Conservation (phyloP, 2,113 vertebrate species). For the Scatophagus argus region DNA sequence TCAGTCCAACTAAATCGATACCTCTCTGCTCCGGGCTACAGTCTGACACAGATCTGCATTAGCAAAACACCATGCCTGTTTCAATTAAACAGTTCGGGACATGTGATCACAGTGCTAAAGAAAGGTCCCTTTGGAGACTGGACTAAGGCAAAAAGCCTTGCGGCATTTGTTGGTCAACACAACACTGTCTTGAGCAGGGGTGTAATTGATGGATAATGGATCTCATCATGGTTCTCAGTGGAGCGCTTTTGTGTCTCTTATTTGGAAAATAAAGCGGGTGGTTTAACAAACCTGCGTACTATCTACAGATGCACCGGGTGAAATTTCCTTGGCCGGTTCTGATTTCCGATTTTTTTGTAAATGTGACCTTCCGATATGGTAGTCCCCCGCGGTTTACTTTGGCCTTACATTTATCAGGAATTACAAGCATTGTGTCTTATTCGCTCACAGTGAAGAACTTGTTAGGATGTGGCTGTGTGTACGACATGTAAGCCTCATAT, state of each 20-base stretch:
- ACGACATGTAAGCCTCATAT: not conserved
- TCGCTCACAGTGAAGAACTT: no score
- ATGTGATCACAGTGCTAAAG: not conserved
- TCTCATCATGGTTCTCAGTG: not conserved
- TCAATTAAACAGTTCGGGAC: slow-evolving; percentile 16
- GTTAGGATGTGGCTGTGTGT: no score
- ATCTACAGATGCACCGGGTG: no score
- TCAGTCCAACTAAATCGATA: slow-evolving; percentile 51
- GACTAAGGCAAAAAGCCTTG: not conserved
- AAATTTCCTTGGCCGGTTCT: no score
- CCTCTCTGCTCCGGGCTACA: slow-evolving; percentile 46
- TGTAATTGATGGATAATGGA: not conserved
- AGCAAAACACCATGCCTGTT: slow-evolving; percentile 31
- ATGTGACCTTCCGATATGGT: no score
- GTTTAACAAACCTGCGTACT: slow-evolving; percentile 2
- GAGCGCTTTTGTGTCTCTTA: not conserved
- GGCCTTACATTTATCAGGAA: no score
- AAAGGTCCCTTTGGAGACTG: not conserved
- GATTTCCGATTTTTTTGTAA: no score
- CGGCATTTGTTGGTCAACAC: not conserved
- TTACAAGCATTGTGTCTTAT: no score
- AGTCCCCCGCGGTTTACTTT: no score
- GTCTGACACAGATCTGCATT: slow-evolving; percentile 60
- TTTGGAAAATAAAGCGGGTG: not conserved
- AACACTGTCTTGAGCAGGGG: not conserved